Base-by-base conservation (phyloP, 2,113 vertebrate species). In the Tapirus terrestris region DNA sequence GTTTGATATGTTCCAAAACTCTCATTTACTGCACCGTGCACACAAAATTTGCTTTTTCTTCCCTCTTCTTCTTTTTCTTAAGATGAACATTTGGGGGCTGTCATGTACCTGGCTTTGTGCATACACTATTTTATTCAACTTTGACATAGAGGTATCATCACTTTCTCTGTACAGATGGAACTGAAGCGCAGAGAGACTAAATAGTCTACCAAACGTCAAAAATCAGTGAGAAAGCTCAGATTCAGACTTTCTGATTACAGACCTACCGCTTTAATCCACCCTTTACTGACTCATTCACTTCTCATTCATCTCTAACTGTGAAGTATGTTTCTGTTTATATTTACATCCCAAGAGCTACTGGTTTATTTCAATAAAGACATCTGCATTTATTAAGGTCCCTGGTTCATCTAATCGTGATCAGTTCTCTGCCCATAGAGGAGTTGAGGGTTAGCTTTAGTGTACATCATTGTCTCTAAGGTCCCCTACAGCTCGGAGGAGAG, bases 331-430 rank as follows among this genome's bases (percentile, higher is more conserved):
- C 84, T 82, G 56, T 86, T 95, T 86, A 17, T 82, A 51, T 83
- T 87, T 82, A 79, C 36, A 53, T 39, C 39, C n/a, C 61, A 77
- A 25, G 6, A 81, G 48, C 45, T 70, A 36, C 31, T 79, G 48
- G 33, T 72, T 76, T 91, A 77, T 76, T 94, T 84, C 92, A 87
- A 53, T 56, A 53, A 94, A 87, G 43, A 85, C 63, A 70, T 76
- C 53, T 91, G 27, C 27, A 68, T 39, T 93, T 82, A 67, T 86
- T 73, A 76, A 90, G 20, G 70, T 33, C 39, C 17, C 21, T 94
- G 72, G 27, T 14, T 81, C 73, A 61, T 67, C n/a, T 51, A 39
- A 48, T 36, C 56, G 67, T 43, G 17, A 82, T 60, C 17, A 25
- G 20, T 67, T 72, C 72, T 90, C 33, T 72, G 13, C 31, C n/a